phyloP scores from a whole-genome alignment of 37 sponge, comb jelly and placozoan species.

The Theonella swinhoei region DNA sequence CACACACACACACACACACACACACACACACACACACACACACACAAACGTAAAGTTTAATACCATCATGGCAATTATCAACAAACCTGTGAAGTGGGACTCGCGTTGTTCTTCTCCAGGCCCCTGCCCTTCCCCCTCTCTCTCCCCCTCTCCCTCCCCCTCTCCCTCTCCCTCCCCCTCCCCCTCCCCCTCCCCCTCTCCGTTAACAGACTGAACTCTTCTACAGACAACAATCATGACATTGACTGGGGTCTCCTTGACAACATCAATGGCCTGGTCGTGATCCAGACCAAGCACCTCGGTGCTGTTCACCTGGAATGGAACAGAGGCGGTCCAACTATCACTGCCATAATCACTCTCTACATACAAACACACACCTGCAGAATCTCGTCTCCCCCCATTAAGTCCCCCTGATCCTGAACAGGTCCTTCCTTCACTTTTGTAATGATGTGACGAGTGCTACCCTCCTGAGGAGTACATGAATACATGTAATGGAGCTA shows the following conservation, averaged over 20 bases:
- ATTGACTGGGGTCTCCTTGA: constrained; percentile 29
- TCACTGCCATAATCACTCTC: background rate
- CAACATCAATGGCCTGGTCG: constrained; percentile 51
- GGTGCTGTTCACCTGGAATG: constrained; percentile 47
- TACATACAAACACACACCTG: constrained; percentile 10
- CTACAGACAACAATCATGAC: constrained; percentile 59
- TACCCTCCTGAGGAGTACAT: constrained; percentile 20
- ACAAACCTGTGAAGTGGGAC: background rate
- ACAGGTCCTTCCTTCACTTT: constrained; percentile 49
- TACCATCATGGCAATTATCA: background rate
- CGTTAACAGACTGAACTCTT: background rate
- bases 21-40: too few relatives aligned
- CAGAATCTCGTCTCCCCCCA: constrained; percentile 72
- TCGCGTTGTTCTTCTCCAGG: background rate
- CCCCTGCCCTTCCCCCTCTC: background rate
- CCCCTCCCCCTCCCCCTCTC: background rate
- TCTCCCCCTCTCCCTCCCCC: too few relatives aligned
- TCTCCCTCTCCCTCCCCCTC: too few relatives aligned
- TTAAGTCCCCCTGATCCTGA: constrained; percentile 17
- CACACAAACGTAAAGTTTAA: background rate
- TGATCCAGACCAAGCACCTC: constrained; percentile 52
- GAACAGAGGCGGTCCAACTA: background rate
- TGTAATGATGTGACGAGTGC: constrained; percentile 33
- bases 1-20: background rate
- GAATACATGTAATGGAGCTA: too few relatives aligned